These are phyloP conservation scores for Sardinella longiceps DNA, from an alignment of 2,797 vertebrate genomes.

Conservation along the genomic window DNA sequence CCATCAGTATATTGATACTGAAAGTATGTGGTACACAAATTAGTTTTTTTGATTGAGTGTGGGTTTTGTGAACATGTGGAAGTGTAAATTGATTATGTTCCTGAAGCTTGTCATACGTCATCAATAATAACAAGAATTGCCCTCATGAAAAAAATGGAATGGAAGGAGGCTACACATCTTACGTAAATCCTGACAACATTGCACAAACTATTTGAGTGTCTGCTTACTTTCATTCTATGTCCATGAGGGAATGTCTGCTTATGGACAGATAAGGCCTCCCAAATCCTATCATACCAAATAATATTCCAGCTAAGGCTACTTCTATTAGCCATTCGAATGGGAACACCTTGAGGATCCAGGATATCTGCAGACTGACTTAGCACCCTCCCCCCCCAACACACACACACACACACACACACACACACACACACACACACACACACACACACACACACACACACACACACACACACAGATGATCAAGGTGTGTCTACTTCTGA, in stretches of 20 bases:
- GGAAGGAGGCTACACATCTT: neutral
- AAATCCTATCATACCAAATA: neutral
- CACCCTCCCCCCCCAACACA: neutral
- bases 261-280: neutral
- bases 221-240: conserved; percentile 2
- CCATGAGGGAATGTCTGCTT: neutral
- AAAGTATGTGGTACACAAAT: no score
- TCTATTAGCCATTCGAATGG: neutral
- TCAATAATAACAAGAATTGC: neutral
- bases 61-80: neutral
- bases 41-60: no score
- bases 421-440: no score
- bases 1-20: no score
- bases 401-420: no score
- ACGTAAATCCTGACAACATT: neutral
- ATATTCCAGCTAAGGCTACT: neutral
- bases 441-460: no score
- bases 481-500: neutral
- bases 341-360: neutral
- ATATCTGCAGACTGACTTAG: neutral
- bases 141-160: neutral
- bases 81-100: neutral
- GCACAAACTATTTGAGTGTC: neutral
- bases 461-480: neutral
- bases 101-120: neutral